Conservation (phyloP, 2,888 invertebrate genomes). For the Phrixothrix hirtus region DNA sequence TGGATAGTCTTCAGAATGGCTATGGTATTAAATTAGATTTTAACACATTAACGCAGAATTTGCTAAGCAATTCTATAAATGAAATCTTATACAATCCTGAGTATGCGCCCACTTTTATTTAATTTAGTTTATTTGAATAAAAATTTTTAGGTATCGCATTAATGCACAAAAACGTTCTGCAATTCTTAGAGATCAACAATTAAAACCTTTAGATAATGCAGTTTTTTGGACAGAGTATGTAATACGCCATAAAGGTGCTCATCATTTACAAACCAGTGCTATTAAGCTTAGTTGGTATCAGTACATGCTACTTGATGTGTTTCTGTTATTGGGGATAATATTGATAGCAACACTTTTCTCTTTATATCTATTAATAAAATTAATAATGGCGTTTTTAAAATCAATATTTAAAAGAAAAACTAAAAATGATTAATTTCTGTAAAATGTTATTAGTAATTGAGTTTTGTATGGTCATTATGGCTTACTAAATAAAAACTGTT, state of each 20-base stretch:
- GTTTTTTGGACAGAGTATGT: constrained; percentile 45
- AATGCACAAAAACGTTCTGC: constrained; percentile 34
- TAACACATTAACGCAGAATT: neutral
- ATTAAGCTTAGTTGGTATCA: constrained; percentile 39
- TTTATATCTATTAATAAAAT: neutral
- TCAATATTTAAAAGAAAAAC: neutral
- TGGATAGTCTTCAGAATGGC: neutral
- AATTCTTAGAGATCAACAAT: constrained; percentile 38
- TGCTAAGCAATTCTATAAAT: neutral
- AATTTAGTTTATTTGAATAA: neutral
- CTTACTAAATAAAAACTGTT: neutral
- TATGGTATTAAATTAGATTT: constrained; percentile 2
- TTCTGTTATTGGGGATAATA: constrained; percentile 8
- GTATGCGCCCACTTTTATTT: neutral
- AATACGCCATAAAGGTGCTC: constrained; percentile 38
- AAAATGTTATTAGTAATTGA: constrained; percentile 1
- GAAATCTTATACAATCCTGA: constrained; percentile 2
- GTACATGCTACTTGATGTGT: constrained; percentile 39
- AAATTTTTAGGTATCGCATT: constrained; percentile 30
- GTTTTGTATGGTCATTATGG: neutral
- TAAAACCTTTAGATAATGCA: constrained; percentile 41
- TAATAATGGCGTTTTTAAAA: neutral
- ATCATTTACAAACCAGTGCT: constrained; percentile 39
- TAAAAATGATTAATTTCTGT: neutral
- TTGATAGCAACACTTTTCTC: neutral